Evolutionary conservation across 2,113 vertebrate genomes (phyloP).

Genomic region (Psephotus haematonotus): DNA sequence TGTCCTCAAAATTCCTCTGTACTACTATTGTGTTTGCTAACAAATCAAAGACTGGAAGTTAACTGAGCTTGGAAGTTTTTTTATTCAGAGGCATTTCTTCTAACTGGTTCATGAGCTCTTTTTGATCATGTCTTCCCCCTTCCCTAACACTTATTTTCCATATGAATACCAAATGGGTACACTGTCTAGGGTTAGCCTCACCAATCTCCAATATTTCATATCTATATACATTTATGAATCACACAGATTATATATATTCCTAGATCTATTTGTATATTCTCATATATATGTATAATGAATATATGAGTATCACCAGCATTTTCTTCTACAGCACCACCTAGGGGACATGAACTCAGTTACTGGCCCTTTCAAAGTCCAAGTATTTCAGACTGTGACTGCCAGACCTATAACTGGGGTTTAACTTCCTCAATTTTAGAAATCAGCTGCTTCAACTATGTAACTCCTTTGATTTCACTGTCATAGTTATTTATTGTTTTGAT

Average conservation of each 20-base stretch:
- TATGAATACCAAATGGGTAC: not conserved
- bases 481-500: not conserved
- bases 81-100: not conserved
- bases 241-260: not conserved
- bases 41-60: not conserved
- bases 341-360: not conserved
- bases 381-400: not conserved
- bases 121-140: not conserved
- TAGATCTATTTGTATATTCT: not conserved
- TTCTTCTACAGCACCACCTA: conserved; percentile 26
- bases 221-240: not conserved
- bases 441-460: not conserved
- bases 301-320: not conserved
- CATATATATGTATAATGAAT: not conserved
- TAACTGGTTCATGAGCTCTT: not conserved
- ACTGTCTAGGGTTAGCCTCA: not conserved
- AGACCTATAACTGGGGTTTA: not conserved
- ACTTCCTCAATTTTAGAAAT: not conserved
- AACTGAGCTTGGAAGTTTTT: not conserved
- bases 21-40: not conserved
- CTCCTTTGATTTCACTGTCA: not conserved
- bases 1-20: not conserved
- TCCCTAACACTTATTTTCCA: not conserved
- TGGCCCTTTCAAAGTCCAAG: not conserved
- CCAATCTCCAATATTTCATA: fast-evolving